Conservation (phyloP, 53 echinoderm and acorn worm genomes). For the Echinometra lucunter region DNA sequence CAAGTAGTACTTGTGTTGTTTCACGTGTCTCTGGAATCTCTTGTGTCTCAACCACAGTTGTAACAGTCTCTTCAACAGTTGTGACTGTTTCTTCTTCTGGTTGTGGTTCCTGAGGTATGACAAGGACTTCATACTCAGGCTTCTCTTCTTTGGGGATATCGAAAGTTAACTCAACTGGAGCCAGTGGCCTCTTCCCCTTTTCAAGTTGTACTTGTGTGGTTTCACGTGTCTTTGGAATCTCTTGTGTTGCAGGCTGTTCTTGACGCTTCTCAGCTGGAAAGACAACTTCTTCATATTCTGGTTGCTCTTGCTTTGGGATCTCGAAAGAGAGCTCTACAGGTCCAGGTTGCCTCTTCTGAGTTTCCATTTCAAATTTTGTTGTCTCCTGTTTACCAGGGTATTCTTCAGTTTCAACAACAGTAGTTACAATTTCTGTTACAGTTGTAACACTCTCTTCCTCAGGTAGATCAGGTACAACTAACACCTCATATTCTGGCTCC, state of each 20-base stretch:
- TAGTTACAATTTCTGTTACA: slow-evolving; percentile 46
- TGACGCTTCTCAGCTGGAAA: slow-evolving; percentile 38
- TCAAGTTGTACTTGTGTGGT: slow-evolving; percentile 78
- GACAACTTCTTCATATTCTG: slow-evolving; percentile 42
- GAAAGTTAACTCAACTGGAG: not conserved
- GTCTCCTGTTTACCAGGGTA: slow-evolving; percentile 61
- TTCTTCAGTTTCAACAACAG: slow-evolving; percentile 48
- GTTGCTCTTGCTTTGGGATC: slow-evolving; percentile 43
- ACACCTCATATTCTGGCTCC: slow-evolving; percentile 32
- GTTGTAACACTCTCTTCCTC: slow-evolving; percentile 55
- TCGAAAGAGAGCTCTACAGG: slow-evolving; percentile 74
- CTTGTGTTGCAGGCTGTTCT: slow-evolving; percentile 70
- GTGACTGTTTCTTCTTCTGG: slow-evolving; percentile 65
- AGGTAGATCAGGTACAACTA: slow-evolving; percentile 44
- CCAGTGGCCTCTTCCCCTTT: slow-evolving; percentile 69
- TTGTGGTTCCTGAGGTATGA: slow-evolving; percentile 47
- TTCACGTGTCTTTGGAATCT: slow-evolving; percentile 35
- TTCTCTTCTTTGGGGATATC: slow-evolving; percentile 46
- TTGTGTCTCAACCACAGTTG: slow-evolving; percentile 38
- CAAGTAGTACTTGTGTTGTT: slow-evolving; percentile 76
- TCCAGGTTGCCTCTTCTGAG: slow-evolving; percentile 69
- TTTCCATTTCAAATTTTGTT: slow-evolving; percentile 76
- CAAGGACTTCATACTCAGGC: slow-evolving; percentile 55
- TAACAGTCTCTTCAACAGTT: slow-evolving; percentile 31
- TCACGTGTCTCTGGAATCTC: slow-evolving; percentile 55